Conservation (phyloP, 2,113 vertebrate species). For the Eurystomus gularis region DNA sequence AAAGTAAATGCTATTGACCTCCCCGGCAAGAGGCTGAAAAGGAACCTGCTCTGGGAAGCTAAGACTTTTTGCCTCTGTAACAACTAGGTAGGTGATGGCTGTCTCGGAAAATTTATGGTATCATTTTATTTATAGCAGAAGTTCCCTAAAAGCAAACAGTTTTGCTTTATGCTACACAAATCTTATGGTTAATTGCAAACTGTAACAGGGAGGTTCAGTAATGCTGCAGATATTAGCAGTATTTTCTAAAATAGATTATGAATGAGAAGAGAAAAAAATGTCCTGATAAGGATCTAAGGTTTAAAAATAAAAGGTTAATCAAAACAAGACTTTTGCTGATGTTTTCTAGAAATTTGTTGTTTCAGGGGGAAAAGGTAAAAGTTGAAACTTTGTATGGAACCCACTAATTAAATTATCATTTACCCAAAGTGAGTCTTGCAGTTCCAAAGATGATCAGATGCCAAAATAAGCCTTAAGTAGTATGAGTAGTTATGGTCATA, state of each 20-base stretch:
- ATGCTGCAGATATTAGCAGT: constrained; percentile 44
- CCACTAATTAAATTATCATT: constrained; percentile 68
- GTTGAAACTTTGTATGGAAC: constrained; percentile 60
- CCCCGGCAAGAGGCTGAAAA: constrained; percentile 47
- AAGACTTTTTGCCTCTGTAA: constrained; percentile 32
- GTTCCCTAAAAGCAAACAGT: constrained; percentile 69
- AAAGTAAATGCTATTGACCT: constrained; percentile 62
- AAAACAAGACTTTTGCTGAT: constrained; percentile 71
- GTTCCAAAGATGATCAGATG: constrained; percentile 40
- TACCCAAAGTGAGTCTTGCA: constrained; percentile 17
- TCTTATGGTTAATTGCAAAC: constrained; percentile 68
- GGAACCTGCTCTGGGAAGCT: constrained; percentile 44
- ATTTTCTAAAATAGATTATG: constrained; percentile 65
- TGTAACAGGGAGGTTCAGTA: constrained; percentile 40
- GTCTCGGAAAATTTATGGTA: constrained; percentile 68
- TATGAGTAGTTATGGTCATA: neutral
- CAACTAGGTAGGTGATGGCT: constrained; percentile 2
- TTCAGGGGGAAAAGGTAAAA: constrained; percentile 73
- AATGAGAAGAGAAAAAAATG: constrained; percentile 25
- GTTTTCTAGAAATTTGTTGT: constrained; percentile 57
- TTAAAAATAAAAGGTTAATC: constrained; percentile 73
- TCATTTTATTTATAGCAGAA: constrained; percentile 77
- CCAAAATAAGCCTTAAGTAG: constrained; percentile 25
- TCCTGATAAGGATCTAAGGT: constrained; percentile 69
- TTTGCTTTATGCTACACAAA: constrained; percentile 67